Conservation (phyloP, 2,113 vertebrate species). For the Chrysemys picta region DNA sequence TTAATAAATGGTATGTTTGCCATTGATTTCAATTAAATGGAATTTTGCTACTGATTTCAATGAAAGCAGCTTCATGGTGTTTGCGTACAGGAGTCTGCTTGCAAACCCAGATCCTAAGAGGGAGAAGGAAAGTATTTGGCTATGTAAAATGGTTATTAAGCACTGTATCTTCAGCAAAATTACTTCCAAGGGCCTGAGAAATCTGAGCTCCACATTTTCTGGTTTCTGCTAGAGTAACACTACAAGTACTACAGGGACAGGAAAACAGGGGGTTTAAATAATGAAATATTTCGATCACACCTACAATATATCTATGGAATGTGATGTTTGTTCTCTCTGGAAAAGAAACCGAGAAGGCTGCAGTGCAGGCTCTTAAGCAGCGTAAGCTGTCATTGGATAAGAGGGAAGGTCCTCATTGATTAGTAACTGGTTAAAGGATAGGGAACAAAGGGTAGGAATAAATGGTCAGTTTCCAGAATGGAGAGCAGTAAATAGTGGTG, state of each 20-base stretch:
- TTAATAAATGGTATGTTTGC: neutral
- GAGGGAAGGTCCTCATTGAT: too few species aligned
- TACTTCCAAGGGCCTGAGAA: neutral
- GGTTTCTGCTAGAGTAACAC: neutral
- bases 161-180: neutral
- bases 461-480: too few species aligned
- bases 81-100: neutral
- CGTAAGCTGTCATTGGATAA: too few species aligned
- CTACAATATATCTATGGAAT: neutral
- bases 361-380: neutral
- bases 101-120: neutral
- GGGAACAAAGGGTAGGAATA: too few species aligned
- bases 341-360: neutral
- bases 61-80: neutral
- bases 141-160: fast-evolving
- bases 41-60: neutral
- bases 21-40: neutral
- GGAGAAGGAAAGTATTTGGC: neutral
- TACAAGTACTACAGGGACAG: neutral
- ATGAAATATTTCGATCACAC: fast-evolving
- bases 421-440: too few species aligned
- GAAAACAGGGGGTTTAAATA: neutral
- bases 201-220: neutral
- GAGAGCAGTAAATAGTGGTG: too few species aligned
- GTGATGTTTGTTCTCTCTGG: neutral